Evolutionary conservation across 1,140 invertebrate species (phyloP).

Genomic region (Micrasema minimum): DNA sequence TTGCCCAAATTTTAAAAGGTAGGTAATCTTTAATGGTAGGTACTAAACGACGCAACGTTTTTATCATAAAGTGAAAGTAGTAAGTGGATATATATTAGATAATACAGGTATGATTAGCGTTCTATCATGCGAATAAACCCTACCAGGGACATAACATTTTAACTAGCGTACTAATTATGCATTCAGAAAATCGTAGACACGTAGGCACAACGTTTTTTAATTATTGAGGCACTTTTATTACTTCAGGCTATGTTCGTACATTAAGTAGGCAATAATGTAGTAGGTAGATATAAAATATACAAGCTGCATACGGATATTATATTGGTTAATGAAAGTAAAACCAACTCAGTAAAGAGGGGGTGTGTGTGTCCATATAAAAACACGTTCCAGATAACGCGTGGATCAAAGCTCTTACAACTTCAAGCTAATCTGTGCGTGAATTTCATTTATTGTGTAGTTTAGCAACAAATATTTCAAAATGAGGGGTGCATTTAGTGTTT

Average conservation of each 20-base stretch:
- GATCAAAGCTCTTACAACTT: constrained; percentile 34
- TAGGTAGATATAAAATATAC: too few relatives aligned
- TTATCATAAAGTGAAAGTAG: too few relatives aligned
- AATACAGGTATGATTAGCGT: neutral
- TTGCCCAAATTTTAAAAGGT: too few relatives aligned
- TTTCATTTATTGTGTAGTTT: neutral
- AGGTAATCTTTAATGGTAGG: too few relatives aligned
- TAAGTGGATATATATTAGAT: too few relatives aligned
- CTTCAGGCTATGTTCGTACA: constrained; percentile 7
- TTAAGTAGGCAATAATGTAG: neutral
- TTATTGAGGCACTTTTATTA: constrained; percentile 22
- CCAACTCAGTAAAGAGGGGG: constrained; percentile 38
- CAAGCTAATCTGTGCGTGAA: constrained; percentile 11
- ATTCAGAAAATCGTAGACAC: neutral
- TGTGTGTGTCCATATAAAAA: constrained; percentile 39
- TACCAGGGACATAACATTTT: too few relatives aligned
- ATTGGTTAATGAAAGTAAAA: constrained; percentile 48
- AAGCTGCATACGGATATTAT: neutral
- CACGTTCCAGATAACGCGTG: constrained; percentile 39
- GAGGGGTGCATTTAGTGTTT: constrained; percentile 42
- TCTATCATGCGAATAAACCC: neutral
- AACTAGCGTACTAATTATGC: neutral
- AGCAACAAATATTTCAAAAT: constrained; percentile 26
- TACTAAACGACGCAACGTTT: too few relatives aligned
- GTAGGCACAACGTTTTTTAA: neutral